These are phyloP conservation scores for Tachycineta bicolor DNA, from an alignment of 2,113 vertebrate genomes.

Conservation along the genomic window DNA sequence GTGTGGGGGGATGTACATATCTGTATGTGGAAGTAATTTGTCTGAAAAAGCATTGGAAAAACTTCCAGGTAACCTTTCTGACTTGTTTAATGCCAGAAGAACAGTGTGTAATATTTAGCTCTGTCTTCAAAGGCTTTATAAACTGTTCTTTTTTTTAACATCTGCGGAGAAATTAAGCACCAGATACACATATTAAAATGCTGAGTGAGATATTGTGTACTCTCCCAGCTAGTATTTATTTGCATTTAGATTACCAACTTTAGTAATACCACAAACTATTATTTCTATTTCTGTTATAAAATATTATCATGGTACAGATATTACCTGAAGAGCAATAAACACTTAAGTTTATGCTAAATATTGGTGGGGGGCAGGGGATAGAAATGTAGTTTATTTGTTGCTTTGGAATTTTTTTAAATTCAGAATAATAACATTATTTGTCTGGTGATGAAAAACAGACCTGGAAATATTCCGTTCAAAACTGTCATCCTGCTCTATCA, in stretches of 20 bases:
- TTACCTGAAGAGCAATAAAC: neutral
- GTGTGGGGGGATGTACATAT: neutral
- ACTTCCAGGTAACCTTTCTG: neutral
- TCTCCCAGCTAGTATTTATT: neutral
- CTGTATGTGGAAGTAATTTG: neutral
- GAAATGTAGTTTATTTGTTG: neutral
- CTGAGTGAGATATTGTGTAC: neutral
- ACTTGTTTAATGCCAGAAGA: neutral
- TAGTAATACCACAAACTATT: neutral
- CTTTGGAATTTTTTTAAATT: neutral
- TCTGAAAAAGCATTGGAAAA: neutral
- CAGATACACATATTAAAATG: neutral
- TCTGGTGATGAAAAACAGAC: neutral
- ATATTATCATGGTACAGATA: neutral
- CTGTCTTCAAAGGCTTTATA: neutral
- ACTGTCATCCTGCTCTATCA: neutral
- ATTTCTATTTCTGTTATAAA: neutral
- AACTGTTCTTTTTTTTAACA: neutral
- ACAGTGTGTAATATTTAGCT: neutral
- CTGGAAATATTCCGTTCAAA: neutral
- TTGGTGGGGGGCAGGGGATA: fast-evolving
- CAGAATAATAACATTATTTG: neutral
- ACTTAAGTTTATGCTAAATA: neutral
- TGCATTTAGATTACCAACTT: neutral
- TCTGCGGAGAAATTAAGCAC: neutral